These are phyloP conservation scores for Dolichotis patagonum DNA, from an alignment of 2,113 vertebrate genomes.

Conservation along the genomic window DNA sequence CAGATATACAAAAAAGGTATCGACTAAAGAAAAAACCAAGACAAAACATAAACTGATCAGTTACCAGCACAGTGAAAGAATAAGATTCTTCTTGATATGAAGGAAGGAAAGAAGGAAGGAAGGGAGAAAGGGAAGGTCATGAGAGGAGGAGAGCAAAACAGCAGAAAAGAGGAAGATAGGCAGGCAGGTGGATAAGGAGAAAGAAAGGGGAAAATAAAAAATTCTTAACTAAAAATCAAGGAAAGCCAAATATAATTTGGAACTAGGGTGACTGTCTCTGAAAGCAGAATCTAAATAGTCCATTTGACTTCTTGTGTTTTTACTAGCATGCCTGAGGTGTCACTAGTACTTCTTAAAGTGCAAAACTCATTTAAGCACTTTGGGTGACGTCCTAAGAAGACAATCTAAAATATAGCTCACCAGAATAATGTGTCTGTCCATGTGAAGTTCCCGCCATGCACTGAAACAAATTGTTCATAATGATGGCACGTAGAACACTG, in stretches of 20 bases:
- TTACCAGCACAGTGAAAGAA: neutral
- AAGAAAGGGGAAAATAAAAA: neutral
- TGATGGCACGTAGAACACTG: neutral
- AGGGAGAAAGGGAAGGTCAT: neutral
- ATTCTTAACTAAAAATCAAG: neutral
- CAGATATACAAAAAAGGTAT: neutral
- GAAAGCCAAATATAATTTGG: neutral
- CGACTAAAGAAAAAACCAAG: neutral
- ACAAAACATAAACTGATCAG: neutral
- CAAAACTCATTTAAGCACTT: neutral
- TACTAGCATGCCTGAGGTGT: neutral
- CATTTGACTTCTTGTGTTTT: neutral
- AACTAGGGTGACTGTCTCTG: neutral
- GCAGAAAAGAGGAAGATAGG: neutral
- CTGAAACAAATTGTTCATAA: neutral
- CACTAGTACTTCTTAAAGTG: neutral
- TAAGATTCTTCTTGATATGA: neutral
- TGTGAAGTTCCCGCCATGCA: neutral
- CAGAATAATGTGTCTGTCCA: neutral
- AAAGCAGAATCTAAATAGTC: neutral
- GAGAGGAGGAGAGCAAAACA: no score
- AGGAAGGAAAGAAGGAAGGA: neutral
- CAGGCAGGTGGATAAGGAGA: neutral
- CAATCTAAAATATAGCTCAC: neutral
- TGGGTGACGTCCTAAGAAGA: neutral